Evolutionary conservation across 2,888 invertebrate genomes (phyloP), one percentile per base, ranked within the genome.

Genomic region (Drosophila nr. perissopoda): DNA sequence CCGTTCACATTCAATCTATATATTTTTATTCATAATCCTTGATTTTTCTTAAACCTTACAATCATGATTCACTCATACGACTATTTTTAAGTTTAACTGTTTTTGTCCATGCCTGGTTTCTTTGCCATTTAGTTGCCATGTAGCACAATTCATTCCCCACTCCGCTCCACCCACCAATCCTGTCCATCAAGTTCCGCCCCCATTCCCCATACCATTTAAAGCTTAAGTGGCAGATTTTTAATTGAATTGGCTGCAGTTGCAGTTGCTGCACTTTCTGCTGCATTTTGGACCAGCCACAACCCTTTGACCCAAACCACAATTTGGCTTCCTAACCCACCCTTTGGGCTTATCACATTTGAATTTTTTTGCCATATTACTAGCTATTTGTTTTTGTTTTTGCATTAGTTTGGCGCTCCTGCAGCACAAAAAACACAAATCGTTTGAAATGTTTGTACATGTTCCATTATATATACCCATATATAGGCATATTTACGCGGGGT

Each of bases 171-270:
- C 33, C 38, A 13, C 13, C n/a, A 13, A 25, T 21, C 51, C 13
- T n/a, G 29, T 13, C 18, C 27, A 56, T 29, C 25, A 5, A 49
- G 27, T 16, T 10, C n/a, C 36, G 42, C 66, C 27, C 59, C 31
- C 51, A 4, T 7, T 29, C 21, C 66, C 27, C 81, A 60, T 36
- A 52, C 81, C 70, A 69, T 68, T 76, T 63, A 53, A 49, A 79
- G 90, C 85, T 87, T 88, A 90, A 90, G 90, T 90, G 88, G 90
- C 89, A 88, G 82, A 82, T 89, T 88, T 88, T 88, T 90, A 88
- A 88, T 88, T 90, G 90, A 88, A 88, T 89, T 88, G 88, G 85
- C 81, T 87, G 89, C 88, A 89, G 85, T 80, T 79, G 89, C 80
- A 74, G 64, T 78, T 67, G 65, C 63, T 76, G 76, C 80, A 79